These are phyloP conservation scores for Brachionus calyciflorus DNA, from an alignment of 1,140 invertebrate species.

Conservation along the genomic window DNA sequence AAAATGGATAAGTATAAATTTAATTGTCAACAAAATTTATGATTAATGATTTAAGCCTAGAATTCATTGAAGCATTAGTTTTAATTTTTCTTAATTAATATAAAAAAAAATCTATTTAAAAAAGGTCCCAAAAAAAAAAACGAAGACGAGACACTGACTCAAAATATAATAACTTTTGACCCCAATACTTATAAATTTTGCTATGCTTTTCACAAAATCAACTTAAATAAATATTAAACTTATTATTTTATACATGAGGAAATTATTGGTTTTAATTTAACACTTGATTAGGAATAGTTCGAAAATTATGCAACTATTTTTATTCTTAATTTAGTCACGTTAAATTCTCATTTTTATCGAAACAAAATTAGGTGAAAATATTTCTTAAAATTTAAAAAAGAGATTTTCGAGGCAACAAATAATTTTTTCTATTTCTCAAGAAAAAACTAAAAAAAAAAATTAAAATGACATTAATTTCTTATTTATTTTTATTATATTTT, in stretches of 20 bases:
- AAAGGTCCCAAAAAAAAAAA: too few species aligned
- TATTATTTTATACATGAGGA: too few species aligned
- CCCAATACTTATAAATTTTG: too few species aligned
- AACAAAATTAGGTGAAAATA: conserved; percentile 14
- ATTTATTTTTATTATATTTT: too few species aligned
- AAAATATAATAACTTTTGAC: too few species aligned
- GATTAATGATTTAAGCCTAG: conserved; percentile 20
- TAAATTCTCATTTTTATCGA: conserved; percentile 6
- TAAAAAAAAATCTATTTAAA: too few species aligned
- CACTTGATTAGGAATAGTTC: background rate
- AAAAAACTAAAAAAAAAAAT: too few species aligned
- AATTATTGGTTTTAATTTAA: background rate
- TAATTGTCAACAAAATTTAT: conserved; percentile 18
- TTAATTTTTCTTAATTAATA: conserved; percentile 13
- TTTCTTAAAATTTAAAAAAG: too few species aligned
- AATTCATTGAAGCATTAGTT: background rate
- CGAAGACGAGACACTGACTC: too few species aligned
- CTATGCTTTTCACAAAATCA: too few species aligned
- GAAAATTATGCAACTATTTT: background rate
- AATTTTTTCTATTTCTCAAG: background rate
- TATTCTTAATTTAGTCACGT: conserved; percentile 33
- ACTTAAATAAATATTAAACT: too few species aligned
- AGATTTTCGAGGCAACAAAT: conserved; percentile 3
- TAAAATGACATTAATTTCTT: too few species aligned
- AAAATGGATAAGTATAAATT: conserved; percentile 13